Base-by-base conservation (phyloP, 2,113 vertebrate species). In the Ageneiosus marmoratus region DNA sequence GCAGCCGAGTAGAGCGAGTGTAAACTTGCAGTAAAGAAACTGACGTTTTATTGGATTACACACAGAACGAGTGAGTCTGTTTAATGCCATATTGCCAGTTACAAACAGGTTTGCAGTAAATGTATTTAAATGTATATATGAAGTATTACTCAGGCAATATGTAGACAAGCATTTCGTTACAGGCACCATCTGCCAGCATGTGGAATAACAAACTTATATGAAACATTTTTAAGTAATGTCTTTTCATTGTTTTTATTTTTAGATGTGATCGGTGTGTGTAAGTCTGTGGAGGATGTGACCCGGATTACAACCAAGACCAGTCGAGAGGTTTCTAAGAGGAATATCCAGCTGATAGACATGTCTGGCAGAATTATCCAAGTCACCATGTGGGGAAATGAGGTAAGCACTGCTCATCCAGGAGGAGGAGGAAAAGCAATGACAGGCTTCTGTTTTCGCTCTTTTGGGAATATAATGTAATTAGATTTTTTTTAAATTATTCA, bases 181-280 rank as follows among this genome's bases (percentile, higher is more conserved):
- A 73, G 20, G 27, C 27, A 46, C 16, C 1, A 16, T 69, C 50
- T 22, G 29, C 32, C 48, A 27, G 53, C 8, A 13, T 62, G 32
- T 27, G 10, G 13, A 62, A 51, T 37, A 22, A 77, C 9, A 44
- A 58, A 22, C 20, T 51, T 3, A 4, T 76, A 10, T 58, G 44
- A 46, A 62, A 44, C 76, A 72, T 22, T n/a, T n/a, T 16, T 29
- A 10, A 3, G 13, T 55, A 8, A 82, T 58, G 53, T 55, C 60
- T 15, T 6, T 72, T 83, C 69, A 22, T 24, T 20, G 20, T 55
- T 76, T 55, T 16, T 60, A 89, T 46, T 84, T 88, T 92, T 92
- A 99, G 98, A 99, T 90, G 93, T 99, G 83, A 97, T 99, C 67
- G 98, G 97, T 41, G 92, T 99, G 90, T 99, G 98, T 85, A 98